Base-by-base conservation (phyloP, 2,797 vertebrate species). In the Arctocebus calabarensis region DNA sequence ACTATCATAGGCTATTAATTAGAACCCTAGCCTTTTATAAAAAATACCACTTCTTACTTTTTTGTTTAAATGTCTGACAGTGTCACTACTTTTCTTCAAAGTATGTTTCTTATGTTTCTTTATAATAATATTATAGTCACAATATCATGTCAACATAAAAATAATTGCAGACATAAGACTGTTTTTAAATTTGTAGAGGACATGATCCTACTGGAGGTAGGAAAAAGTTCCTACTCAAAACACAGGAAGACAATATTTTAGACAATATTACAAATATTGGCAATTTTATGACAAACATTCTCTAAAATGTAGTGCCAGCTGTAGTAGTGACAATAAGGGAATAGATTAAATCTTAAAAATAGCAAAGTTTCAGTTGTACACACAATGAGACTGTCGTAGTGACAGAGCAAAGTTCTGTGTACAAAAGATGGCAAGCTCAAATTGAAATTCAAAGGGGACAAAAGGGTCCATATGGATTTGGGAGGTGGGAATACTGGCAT, bases 201-300 rank as follows among this genome's bases (percentile, higher is more conserved):
- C 27, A 37, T n/a, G 40, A 78, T 64, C 1, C n/a, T n/a, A n/a
- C 29, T 3, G 43, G 34, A 16, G 40, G 3, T 52, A 70, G n/a
- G 61, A 6, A 84, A 86, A 94, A 92, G 71, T 43, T 88, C 1
- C 61, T 73, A 52, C 19, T 88, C 48, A 83, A 94, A 64, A 88
- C 23, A 92, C 22, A 84, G 13, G 34, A 70, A 52, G 48, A 52
- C 48, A 16, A 17, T 52, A 52, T 52, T 52, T 52, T 52, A 16
- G 48, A 52, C 48, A 52, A 52, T 52, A 52, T 52, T 52, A 16
- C 48, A 52, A 52, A 52, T 52, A 52, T 52, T 52, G 48, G 14
- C 48, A 52, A 52, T 52, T 52, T 52, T 52, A 52, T 52, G 48
- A 73, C 10, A 89, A 75, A 86, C 83, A 66, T 68, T 52, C 2